Evolutionary conservation across 2,797 vertebrate species (phyloP).

Genomic region (Semaprochilodus insignis): DNA sequence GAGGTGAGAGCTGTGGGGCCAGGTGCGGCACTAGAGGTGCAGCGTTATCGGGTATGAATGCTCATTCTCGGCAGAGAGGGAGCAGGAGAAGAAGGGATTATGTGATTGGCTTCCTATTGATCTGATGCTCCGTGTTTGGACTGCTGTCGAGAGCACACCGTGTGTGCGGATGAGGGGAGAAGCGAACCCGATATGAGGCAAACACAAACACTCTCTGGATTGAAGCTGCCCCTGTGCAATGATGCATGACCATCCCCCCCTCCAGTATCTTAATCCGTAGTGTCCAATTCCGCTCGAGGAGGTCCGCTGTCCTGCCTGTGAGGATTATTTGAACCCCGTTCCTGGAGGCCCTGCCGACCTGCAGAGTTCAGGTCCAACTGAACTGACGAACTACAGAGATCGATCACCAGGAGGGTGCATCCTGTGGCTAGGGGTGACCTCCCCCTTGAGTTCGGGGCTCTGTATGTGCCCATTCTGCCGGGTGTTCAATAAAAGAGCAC

Average conservation of each 20-base stretch:
- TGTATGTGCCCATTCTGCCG: too few relatives aligned
- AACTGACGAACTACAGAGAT: too few relatives aligned
- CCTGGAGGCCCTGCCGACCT: background rate
- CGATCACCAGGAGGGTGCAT: too few relatives aligned
- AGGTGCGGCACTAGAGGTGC: background rate
- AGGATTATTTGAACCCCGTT: background rate
- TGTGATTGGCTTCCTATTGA: background rate
- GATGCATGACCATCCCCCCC: background rate
- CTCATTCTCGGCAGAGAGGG: background rate
- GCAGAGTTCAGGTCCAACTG: background rate
- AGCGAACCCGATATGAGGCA: background rate
- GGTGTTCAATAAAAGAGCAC: too few relatives aligned
- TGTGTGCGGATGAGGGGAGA: background rate
- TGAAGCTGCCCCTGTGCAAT: background rate
- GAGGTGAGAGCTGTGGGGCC: background rate
- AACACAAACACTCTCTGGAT: background rate
- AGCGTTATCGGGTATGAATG: background rate
- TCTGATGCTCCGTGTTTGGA: slow-evolving; percentile 15
- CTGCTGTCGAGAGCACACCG: background rate
- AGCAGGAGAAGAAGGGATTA: slow-evolving; percentile 5
- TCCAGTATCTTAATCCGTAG: background rate
- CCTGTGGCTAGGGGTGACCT: too few relatives aligned
- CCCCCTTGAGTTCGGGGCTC: too few relatives aligned
- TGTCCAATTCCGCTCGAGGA: background rate
- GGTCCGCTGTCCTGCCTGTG: background rate